Conservation (phyloP, 1,140 invertebrate species). For the Macrobrachium rosenbergii region DNA sequence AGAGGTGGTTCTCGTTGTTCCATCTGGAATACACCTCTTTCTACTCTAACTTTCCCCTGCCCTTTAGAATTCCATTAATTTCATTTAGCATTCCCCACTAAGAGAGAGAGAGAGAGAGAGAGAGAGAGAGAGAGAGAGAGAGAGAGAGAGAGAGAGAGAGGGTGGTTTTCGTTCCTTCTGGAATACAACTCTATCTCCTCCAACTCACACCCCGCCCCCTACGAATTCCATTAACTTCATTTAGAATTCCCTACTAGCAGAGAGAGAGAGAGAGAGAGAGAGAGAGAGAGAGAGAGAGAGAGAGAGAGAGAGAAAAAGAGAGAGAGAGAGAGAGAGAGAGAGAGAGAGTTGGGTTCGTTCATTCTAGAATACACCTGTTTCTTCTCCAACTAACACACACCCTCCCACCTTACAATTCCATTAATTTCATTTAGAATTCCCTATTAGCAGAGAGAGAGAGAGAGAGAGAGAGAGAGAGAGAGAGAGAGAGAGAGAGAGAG, state of each 20-base stretch:
- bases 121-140: not conserved
- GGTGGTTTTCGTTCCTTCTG: not conserved
- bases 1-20: not conserved
- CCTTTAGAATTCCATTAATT: no score
- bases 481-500: not conserved
- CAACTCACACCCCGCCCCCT: not conserved
- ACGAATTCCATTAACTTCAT: not conserved
- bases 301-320: not conserved
- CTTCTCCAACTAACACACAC: not conserved
- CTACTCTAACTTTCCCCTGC: no score
- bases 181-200: not conserved
- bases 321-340: slow-evolving; percentile 12
- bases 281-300: not conserved
- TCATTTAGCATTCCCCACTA: no score
- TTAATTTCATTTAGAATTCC: not conserved
- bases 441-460: no score
- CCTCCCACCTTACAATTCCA: not conserved
- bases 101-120: no score
- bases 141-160: not conserved
- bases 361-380: not conserved
- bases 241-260: not conserved
- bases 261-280: not conserved
- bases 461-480: not conserved
- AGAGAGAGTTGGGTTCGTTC: not conserved
- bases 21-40: no score